Base-by-base conservation (phyloP, 37 sponge, comb jelly and placozoan species). In the Cladorhizidae sp. region DNA sequence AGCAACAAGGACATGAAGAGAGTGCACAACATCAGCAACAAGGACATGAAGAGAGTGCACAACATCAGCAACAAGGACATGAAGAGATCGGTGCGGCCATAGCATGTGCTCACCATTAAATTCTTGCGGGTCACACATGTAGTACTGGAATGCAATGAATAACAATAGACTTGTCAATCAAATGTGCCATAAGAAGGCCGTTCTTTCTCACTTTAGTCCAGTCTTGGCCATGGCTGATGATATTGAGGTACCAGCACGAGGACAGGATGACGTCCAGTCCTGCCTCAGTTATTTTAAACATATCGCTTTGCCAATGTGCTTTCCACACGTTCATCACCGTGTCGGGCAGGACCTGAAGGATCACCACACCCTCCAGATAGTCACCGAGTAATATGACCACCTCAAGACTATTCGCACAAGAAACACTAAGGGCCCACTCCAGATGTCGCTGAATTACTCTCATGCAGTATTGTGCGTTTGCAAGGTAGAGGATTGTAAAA, bases 301-400 rank as follows among this genome's bases (percentile, higher is more conserved):
- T 88, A 62, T 89, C 92, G 11, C 52, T 64, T 70, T 76, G 57
- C 90, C 90, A 92, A 32, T 63, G 45, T 1, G 58, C 51, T 73
- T 97, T 97, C 98, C 98, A 97, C 61, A 97, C 98, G 58, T 90
- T 77, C 5, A 97, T 87, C 55, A 97, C 93, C 6, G 98, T 97
- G 74, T 94, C 90, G 1, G 87, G 87, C 36, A 86, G 84, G 7
- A 94, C 80, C 92, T 86, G 83, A 17, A 12, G 7, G 11, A 26
- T 6, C 28, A 59, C 3, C 28, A 28, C 61, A 59, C 61, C 28
- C 36, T 5, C 31, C 36, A 33, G 49, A 9, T 9, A 45, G 49
- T 9, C 5, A 45, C 49, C 5, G 49, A 12, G 49, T 12, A 45
- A 5, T 12, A 18, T 32, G 67, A 31, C 17, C 33, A 65, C 17